phyloP scores from a whole-genome alignment of 2,888 invertebrate genomes.

The Coremacera marginata region DNA sequence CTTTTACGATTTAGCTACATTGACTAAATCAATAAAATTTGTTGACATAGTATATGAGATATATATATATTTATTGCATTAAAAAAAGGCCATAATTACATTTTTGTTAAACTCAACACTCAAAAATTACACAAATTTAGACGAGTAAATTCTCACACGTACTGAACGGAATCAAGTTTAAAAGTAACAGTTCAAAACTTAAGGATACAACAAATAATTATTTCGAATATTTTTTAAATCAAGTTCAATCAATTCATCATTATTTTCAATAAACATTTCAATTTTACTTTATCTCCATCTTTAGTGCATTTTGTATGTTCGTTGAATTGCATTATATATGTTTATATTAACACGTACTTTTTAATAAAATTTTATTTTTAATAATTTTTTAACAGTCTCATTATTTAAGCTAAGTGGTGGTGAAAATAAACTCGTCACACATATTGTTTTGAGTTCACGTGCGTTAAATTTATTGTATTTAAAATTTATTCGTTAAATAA shows the following conservation, averaged over 20 bases:
- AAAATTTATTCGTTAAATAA: slow-evolving; percentile 8
- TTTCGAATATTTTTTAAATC: neutral
- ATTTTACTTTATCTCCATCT: neutral
- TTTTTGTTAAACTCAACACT: neutral
- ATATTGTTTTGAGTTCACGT: neutral
- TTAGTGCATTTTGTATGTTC: neutral
- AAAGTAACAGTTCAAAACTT: neutral
- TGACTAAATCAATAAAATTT: neutral
- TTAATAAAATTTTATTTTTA: neutral
- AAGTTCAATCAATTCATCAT: neutral
- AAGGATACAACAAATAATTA: neutral
- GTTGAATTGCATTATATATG: neutral
- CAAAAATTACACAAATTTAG: neutral
- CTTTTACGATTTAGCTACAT: neutral
- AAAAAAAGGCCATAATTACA: neutral
- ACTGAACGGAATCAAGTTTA: neutral
- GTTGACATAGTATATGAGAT: too few relatives aligned
- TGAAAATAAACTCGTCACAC: neutral
- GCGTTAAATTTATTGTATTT: slow-evolving; percentile 35
- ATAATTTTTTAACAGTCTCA: slow-evolving; percentile 49
- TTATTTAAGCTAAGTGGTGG: slow-evolving; percentile 49
- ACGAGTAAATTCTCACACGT: neutral
- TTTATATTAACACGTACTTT: neutral
- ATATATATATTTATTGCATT: neutral
- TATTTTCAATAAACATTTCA: neutral